These are phyloP conservation scores for Tiliacea aurago DNA, from an alignment of 2,888 invertebrate species.

Conservation along the genomic window DNA sequence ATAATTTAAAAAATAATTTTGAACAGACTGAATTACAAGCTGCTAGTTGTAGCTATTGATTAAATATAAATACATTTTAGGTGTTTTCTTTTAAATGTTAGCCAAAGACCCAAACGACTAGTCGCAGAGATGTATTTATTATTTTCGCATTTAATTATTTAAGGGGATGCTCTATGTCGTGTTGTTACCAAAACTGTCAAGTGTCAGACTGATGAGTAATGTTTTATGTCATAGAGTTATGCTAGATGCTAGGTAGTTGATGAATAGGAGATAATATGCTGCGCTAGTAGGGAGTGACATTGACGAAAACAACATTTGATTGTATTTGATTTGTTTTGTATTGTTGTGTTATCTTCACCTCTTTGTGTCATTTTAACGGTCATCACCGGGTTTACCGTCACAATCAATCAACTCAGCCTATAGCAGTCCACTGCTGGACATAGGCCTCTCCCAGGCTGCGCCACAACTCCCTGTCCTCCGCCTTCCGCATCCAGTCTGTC, in stretches of 20 bases:
- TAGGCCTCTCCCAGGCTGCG: too few relatives aligned
- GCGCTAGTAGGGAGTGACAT: slow-evolving; percentile 8
- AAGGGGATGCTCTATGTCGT: slow-evolving; percentile 59
- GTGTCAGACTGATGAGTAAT: slow-evolving; percentile 68
- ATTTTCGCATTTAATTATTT: slow-evolving; percentile 78
- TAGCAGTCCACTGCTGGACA: too few relatives aligned
- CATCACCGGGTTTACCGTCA: background rate
- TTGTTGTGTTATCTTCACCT: background rate
- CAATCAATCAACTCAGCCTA: too few relatives aligned
- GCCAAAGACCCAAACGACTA: slow-evolving; percentile 88
- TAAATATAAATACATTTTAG: slow-evolving; percentile 59
- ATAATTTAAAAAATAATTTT: slow-evolving; percentile 37
- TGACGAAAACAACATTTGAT: background rate
- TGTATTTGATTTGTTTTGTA: too few relatives aligned
- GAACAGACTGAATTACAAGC: slow-evolving; percentile 62
- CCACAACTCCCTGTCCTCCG: too few relatives aligned
- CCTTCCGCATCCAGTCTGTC: too few relatives aligned
- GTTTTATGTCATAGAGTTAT: slow-evolving; percentile 61
- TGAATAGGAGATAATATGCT: slow-evolving; percentile 26
- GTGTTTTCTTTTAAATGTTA: slow-evolving; percentile 74
- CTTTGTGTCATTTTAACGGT: background rate
- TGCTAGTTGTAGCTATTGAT: slow-evolving; percentile 46
- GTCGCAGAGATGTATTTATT: slow-evolving; percentile 83
- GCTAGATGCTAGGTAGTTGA: slow-evolving; percentile 63
- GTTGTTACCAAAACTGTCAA: slow-evolving; percentile 83